Percentiles rank a stretch among this genome's conserved stretches.
phyloP scores from a whole-genome alignment of 2,888 invertebrate species.

The Prostheceraeus crozeri region DNA sequence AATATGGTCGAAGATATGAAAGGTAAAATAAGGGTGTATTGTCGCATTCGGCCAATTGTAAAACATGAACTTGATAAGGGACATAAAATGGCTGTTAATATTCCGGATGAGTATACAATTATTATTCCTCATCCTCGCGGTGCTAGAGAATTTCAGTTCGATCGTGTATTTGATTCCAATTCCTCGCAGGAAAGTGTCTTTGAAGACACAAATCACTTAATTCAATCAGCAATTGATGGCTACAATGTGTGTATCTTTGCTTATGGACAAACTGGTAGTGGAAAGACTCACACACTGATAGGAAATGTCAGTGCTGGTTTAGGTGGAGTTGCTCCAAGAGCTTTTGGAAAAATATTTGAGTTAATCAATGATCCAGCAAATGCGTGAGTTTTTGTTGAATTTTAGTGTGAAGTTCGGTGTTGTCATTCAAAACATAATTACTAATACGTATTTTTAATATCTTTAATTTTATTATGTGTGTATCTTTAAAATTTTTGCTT shows the following conservation, averaged over 20 bases:
- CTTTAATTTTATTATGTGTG: too few species aligned
- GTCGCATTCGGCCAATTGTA: slow-evolving; percentile 50
- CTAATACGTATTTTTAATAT: too few species aligned
- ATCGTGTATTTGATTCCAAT: slow-evolving; percentile 54
- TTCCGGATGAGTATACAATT: slow-evolving; percentile 52
- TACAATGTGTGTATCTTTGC: slow-evolving; percentile 99
- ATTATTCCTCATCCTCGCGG: slow-evolving; percentile 55
- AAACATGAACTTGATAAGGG: slow-evolving; percentile 48
- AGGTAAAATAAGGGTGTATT: slow-evolving; percentile 55
- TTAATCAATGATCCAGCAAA: slow-evolving; percentile 50
- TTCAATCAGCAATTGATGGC: slow-evolving; percentile 77
- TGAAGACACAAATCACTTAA: slow-evolving; percentile 58
- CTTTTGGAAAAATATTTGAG: slow-evolving; percentile 57
- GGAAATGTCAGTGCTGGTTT: slow-evolving; percentile 52
- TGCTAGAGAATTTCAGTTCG: slow-evolving; percentile 56
- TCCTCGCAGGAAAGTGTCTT: slow-evolving; percentile 55
- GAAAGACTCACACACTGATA: slow-evolving; percentile 61
- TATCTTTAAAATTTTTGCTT: too few species aligned
- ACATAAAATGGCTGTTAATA: slow-evolving; percentile 47
- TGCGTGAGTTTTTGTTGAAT: too few species aligned
- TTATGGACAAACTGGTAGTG: slow-evolving; percentile 83
- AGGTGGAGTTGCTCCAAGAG: slow-evolving; percentile 56
- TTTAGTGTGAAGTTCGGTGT: too few species aligned
- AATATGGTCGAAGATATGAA: slow-evolving; percentile 57
- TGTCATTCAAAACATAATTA: too few species aligned